Evolutionary conservation across 64 coral and sea anemone species (phyloP).

Genomic region (Montipora capricornis): DNA sequence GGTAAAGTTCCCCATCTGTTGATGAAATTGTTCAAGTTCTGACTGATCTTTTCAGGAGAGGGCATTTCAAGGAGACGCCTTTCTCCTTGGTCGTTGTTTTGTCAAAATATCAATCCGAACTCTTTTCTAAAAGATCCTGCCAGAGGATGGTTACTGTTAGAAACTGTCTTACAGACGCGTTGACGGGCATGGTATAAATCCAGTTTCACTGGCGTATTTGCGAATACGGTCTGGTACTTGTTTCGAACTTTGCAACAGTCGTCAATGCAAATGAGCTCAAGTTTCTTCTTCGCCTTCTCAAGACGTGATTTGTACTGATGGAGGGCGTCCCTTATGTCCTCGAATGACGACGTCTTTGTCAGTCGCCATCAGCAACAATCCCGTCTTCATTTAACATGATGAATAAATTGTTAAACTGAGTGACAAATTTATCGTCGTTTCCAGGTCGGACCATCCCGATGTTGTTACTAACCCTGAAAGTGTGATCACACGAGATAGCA

Average conservation of each 20-base stretch:
- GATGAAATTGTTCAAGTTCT: slow-evolving; percentile 64
- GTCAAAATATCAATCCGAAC: slow-evolving; percentile 50
- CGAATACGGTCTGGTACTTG: slow-evolving; percentile 25
- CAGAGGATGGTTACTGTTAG: background rate
- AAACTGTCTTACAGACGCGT: slow-evolving; percentile 26
- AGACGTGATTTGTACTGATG: slow-evolving; percentile 25
- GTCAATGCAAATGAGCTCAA: slow-evolving; percentile 61
- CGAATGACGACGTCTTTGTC: slow-evolving; percentile 47
- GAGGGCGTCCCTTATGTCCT: slow-evolving; percentile 50
- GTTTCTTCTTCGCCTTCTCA: background rate
- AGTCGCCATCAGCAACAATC: slow-evolving; percentile 43
- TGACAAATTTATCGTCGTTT: slow-evolving; percentile 28
- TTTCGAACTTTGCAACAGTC: slow-evolving; percentile 32
- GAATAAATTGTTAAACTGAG: slow-evolving; percentile 45
- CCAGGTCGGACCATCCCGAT: slow-evolving; percentile 18
- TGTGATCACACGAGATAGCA: slow-evolving; percentile 55
- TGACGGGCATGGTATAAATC: slow-evolving; percentile 61
- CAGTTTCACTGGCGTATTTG: background rate
- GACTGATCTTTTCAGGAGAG: slow-evolving; percentile 31
- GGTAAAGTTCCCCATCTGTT: slow-evolving; percentile 26
- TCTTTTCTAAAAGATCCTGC: background rate
- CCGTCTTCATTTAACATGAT: slow-evolving; percentile 55
- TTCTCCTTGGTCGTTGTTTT: slow-evolving; percentile 37
- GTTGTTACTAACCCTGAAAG: slow-evolving; percentile 53
- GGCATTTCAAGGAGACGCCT: slow-evolving; percentile 18